Evolutionary conservation across 1,140 invertebrate genomes (phyloP).

Genomic region (Euwallacea similis): DNA sequence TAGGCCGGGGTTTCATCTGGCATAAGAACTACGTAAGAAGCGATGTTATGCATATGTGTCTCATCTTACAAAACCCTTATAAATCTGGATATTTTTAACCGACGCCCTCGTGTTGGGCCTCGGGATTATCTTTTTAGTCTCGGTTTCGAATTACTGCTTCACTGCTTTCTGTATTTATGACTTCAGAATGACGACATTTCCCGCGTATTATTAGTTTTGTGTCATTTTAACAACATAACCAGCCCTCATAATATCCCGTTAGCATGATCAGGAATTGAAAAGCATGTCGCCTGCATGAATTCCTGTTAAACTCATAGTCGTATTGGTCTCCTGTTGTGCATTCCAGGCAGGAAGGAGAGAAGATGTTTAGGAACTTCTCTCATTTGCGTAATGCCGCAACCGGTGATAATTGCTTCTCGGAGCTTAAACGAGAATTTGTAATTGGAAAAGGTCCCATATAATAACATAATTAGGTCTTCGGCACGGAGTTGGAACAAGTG

Average conservation of each 20-base stretch:
- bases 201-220: too few species aligned
- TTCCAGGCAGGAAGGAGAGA: slow-evolving; percentile 10
- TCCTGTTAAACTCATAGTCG: too few species aligned
- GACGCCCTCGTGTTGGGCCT: background rate
- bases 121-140: slow-evolving; percentile 30
- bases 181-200: too few species aligned
- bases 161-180: background rate
- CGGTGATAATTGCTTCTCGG: slow-evolving; percentile 26
- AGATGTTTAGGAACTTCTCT: slow-evolving; percentile 28
- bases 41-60: slow-evolving; percentile 29
- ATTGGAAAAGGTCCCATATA: slow-evolving; percentile 23
- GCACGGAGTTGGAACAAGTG: slow-evolving; percentile 6
- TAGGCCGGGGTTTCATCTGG: slow-evolving; percentile 19
- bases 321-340: slow-evolving; percentile 12
- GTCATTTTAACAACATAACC: too few species aligned
- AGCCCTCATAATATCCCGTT: too few species aligned
- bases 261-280: too few species aligned
- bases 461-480: slow-evolving; percentile 25
- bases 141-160: slow-evolving; percentile 24
- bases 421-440: slow-evolving; percentile 31
- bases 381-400: slow-evolving; percentile 22
- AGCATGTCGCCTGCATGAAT: too few species aligned
- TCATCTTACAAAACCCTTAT: slow-evolving; percentile 30
- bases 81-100: slow-evolving; percentile 27
- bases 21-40: slow-evolving; percentile 30